Conservation (phyloP, 2,113 vertebrate species). For the Crotalus horridus region DNA sequence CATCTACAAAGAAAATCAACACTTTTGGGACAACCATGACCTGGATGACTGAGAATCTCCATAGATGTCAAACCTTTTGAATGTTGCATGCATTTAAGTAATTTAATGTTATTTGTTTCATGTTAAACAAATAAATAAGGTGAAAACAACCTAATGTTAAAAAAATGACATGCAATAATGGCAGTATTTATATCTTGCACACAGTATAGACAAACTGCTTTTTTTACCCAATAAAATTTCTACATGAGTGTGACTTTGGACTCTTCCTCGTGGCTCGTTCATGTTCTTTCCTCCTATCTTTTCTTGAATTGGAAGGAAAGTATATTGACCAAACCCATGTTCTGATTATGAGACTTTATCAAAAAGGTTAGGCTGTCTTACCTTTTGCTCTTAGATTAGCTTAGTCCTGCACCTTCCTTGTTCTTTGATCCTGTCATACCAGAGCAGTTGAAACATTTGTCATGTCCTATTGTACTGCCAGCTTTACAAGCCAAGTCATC, state of each 20-base stretch:
- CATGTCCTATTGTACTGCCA: background rate
- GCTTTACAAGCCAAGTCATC: background rate
- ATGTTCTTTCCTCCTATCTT: background rate
- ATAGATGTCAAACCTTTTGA: background rate
- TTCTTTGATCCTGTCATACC: background rate
- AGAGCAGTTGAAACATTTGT: background rate
- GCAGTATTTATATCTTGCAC: background rate
- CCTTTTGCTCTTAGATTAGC: background rate
- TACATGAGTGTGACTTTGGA: background rate
- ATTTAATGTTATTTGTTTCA: background rate
- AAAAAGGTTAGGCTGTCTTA: background rate
- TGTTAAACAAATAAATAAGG: background rate
- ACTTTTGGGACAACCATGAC: too few relatives aligned
- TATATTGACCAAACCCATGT: background rate
- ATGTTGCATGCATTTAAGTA: background rate
- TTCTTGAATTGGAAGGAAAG: background rate
- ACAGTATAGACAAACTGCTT: background rate
- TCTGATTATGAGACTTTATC: background rate
- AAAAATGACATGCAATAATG: background rate
- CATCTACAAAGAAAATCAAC: too few relatives aligned
- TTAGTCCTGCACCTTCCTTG: background rate
- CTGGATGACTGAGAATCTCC: too few relatives aligned
- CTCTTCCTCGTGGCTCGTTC: background rate
- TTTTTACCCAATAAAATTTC: background rate
- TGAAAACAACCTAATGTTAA: background rate